A percentile compares a stretch with the other conserved stretches of the same genome.
Evolutionary conservation across 92 coral and sea anemone genomes (phyloP).

Genomic region (Phenganax stokvisi): DNA sequence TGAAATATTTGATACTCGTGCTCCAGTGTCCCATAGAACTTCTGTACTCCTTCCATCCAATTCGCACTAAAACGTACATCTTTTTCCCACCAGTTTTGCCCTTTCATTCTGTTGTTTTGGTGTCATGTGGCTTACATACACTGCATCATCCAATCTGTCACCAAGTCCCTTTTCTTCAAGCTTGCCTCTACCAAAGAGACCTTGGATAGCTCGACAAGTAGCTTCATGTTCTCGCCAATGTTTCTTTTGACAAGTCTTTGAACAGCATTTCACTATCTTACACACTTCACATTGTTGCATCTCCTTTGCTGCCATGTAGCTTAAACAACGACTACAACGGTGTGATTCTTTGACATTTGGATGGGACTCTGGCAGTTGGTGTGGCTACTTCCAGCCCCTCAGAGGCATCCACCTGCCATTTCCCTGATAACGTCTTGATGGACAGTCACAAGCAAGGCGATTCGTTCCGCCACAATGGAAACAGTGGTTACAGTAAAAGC

Average conservation of each 20-base stretch:
- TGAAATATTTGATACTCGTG: conserved; percentile 47
- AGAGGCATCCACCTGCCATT: conserved; percentile 50
- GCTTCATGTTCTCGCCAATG: conserved; percentile 29
- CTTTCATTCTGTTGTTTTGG: too few relatives aligned
- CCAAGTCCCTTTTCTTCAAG: neutral
- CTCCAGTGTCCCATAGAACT: conserved; percentile 30
- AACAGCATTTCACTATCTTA: conserved; percentile 14
- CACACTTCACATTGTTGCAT: conserved; percentile 27
- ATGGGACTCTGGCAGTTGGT: conserved; percentile 5
- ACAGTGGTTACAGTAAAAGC: conserved; percentile 33
- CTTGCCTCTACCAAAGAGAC: conserved; percentile 5
- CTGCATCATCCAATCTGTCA: neutral
- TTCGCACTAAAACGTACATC: neutral
- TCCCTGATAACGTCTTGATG: conserved; percentile 39
- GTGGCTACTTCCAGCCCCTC: conserved; percentile 53
- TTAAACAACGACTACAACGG: conserved; percentile 21
- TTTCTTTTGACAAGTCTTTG: conserved; percentile 21
- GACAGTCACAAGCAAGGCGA: conserved; percentile 20
- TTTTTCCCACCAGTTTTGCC: too few relatives aligned
- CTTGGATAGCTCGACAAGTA: neutral
- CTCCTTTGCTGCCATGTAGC: neutral
- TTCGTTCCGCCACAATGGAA: conserved; percentile 56
- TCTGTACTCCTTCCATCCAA: neutral
- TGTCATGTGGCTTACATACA: too few relatives aligned
- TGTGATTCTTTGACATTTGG: neutral